Percentiles rank a stretch among this genome's conserved stretches.
These are phyloP conservation scores for Montifringilla adamsi DNA, from an alignment of 2,113 vertebrate species.

Conservation along the genomic window DNA sequence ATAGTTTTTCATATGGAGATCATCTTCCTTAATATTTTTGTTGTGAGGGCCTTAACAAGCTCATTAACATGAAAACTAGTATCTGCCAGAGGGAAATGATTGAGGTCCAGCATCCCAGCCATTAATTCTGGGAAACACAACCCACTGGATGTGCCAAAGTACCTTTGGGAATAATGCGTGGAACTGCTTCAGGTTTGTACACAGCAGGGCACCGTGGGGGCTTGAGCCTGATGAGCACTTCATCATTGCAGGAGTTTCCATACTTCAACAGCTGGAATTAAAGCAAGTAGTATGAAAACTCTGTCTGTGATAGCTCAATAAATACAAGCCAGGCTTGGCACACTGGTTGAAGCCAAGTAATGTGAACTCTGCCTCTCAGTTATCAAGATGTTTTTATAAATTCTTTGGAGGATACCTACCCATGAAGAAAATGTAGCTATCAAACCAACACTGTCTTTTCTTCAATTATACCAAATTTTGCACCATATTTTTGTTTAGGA, in stretches of 20 bases:
- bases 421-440: background rate
- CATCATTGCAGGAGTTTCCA: accelerated
- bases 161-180: background rate
- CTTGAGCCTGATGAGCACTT: background rate
- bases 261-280: background rate
- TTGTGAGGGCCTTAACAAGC: background rate
- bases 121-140: background rate
- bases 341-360: constrained; percentile 8
- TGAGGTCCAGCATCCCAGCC: background rate
- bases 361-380: background rate
- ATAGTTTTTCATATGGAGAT: background rate
- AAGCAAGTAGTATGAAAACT: constrained; percentile 31
- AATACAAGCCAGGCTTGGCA: background rate
- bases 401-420: background rate
- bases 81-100: background rate
- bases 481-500: background rate
- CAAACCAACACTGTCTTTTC: background rate
- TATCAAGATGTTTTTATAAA: background rate
- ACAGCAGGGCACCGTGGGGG: background rate
- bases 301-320: background rate
- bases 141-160: background rate
- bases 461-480: background rate
- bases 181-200: background rate
- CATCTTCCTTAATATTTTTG: background rate
- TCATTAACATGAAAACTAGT: background rate